Base-by-base conservation (phyloP, 2,113 vertebrate species). In the Rattus norvegicus region DNA sequence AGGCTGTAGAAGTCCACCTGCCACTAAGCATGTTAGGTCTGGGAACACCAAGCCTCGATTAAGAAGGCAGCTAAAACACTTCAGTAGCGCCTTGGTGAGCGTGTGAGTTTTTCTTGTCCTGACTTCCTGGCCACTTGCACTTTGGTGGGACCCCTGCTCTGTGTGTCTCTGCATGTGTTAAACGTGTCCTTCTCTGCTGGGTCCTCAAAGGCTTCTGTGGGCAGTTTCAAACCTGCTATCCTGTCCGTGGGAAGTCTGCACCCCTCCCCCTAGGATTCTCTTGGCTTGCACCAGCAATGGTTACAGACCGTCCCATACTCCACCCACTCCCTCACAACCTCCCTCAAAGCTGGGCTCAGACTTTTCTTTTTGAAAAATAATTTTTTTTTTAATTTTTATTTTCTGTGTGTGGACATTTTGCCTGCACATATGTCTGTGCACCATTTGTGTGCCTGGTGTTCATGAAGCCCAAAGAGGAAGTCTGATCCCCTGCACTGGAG, bases 121-220 rank as follows among this genome's bases (percentile, higher is more conserved):
- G 5, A 20, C 17, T 11, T 24, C 20, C 39, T 49, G 72, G 17
- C 19, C 7, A 17, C 28, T 52, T 20, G 54, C 5, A 12, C 28
- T 33, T 49, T 26, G 17, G 22, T 11, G 2, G 36, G 16, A 56
- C 88, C 75, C 56, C 84, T 56, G 63, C 11, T 65, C 54, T 13
- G 2, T 14, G 1, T 10, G 26, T 17, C 17, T 20, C 13, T 1
- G 16, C 19, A 9, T 39, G 33, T 20, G 20, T 26, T 28, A 65
- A 39, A 1, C 19, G 4, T 16, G 1, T 33, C 24, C 30, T 88
- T 72, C 65, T 22, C 36, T 10, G 0, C 1, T 1, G 14, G 73
- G 1, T 36, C 47, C 65, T 79, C 94, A 33, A 72, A 39, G 26
- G 65, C 54, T 19, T 14, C 43, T 33, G 1, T 17, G 10, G 1